phyloP scores from a whole-genome alignment of 1,140 invertebrate genomes.

The Sitophilus oryzae region DNA sequence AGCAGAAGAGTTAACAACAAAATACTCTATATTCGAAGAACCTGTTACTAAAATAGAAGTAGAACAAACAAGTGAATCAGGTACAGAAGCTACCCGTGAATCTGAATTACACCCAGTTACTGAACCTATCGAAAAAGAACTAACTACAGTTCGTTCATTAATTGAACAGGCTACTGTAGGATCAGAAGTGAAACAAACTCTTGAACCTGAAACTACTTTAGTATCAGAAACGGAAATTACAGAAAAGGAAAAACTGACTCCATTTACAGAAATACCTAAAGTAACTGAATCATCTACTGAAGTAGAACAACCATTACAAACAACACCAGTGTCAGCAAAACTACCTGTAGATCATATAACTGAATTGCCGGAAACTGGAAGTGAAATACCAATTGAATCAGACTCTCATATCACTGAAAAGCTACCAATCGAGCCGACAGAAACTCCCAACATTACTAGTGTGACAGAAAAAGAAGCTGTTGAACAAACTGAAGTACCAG shows the following conservation, averaged over 20 bases:
- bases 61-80: not conserved
- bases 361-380: constrained; percentile 11
- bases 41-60: not conserved
- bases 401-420: constrained; percentile 15
- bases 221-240: constrained; percentile 16
- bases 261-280: constrained; percentile 3
- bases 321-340: not conserved
- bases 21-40: not conserved
- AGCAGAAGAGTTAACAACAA: not conserved
- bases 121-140: constrained; percentile 4
- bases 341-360: constrained; percentile 20
- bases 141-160: no score
- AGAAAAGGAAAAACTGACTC: constrained; percentile 6
- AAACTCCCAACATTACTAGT: no score
- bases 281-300: not conserved
- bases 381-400: constrained; percentile 21
- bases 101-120: no score
- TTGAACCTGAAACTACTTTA: constrained; percentile 13
- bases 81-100: not conserved
- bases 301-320: not conserved
- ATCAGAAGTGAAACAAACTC: constrained; percentile 18
- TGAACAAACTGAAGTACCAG: constrained; percentile 5
- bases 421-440: not conserved
- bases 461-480: constrained; percentile 12
- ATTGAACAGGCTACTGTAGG: constrained; percentile 17